phyloP scores from a whole-genome alignment of 2,797 vertebrate species.

The Myotis planiceps region DNA sequence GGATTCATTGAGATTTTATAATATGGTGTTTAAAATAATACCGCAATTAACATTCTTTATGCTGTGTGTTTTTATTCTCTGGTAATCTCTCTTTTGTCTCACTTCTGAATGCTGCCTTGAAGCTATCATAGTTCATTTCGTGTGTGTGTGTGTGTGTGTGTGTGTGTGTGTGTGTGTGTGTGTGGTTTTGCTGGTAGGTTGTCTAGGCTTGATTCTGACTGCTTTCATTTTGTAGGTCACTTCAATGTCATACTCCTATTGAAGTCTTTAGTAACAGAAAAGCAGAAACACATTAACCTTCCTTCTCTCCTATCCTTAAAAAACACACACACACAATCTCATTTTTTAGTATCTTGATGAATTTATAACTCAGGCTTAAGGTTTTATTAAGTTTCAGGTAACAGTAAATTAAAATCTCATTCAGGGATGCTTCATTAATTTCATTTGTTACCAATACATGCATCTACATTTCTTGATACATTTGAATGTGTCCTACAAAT shows the following conservation, averaged over 20 bases:
- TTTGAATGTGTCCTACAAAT: conserved; percentile 64
- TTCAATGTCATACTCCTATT: conserved; percentile 82
- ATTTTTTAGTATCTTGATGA: conserved; percentile 62
- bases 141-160: neutral
- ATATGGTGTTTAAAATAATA: conserved; percentile 78
- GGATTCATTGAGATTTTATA: conserved; percentile 77
- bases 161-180: too few species aligned
- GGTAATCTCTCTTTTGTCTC: conserved; percentile 80
- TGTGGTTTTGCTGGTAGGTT: neutral
- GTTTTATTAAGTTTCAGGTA: conserved; percentile 70
- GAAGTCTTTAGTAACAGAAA: conserved; percentile 76
- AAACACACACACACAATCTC: neutral
- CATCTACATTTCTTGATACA: conserved; percentile 52
- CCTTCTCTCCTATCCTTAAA: conserved; percentile 23
- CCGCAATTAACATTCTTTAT: conserved; percentile 82
- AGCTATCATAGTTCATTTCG: conserved; percentile 69
- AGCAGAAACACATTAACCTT: conserved; percentile 53
- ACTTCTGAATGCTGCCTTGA: conserved; percentile 76
- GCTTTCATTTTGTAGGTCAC: conserved; percentile 83
- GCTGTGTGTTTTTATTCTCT: conserved; percentile 72
- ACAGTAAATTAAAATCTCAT: conserved; percentile 71
- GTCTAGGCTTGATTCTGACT: neutral
- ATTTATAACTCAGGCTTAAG: conserved; percentile 70
- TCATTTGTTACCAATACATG: conserved; percentile 74
- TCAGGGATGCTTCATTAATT: conserved; percentile 65